Percentiles rank a stretch among this genome's conserved stretches.
These are phyloP conservation scores for Xestia c-nigrum DNA, from an alignment of 2,888 invertebrate species.

Conservation along the genomic window DNA sequence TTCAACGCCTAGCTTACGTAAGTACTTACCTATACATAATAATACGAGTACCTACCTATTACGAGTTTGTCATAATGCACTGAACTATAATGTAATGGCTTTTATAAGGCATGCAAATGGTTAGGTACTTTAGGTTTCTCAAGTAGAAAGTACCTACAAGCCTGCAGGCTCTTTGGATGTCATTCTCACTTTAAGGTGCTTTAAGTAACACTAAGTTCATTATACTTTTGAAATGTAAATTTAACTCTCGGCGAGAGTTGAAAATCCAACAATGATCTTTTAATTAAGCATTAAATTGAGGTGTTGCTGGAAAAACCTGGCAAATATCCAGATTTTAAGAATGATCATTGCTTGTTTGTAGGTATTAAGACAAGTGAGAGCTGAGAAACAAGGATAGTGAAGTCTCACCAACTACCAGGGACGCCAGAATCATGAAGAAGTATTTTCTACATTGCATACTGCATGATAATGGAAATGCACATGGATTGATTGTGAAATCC, in stretches of 20 bases:
- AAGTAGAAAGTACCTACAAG: too few relatives aligned
- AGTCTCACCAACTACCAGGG: too few relatives aligned
- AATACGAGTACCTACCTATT: slow-evolving; percentile 10
- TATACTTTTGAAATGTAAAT: background rate
- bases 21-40: background rate
- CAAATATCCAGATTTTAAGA: background rate
- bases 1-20: slow-evolving; percentile 51
- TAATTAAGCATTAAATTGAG: background rate
- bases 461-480: too few relatives aligned
- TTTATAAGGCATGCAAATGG: slow-evolving; percentile 22
- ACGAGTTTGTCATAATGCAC: slow-evolving; percentile 24
- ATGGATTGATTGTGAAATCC: too few relatives aligned
- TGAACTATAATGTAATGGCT: slow-evolving; percentile 13
- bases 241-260: background rate
- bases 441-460: too few relatives aligned
- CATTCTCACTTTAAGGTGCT: too few relatives aligned
- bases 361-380: too few relatives aligned
- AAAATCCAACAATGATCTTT: background rate
- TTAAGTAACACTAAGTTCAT: background rate
- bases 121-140: background rate
- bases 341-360: background rate
- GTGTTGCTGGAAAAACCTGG: background rate
- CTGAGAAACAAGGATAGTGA: too few relatives aligned
- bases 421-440: too few relatives aligned
- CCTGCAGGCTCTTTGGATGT: background rate